A percentile compares a stretch with the other conserved stretches of the same genome.
These are phyloP conservation scores for Delphinus delphis DNA, from an alignment of 2,113 vertebrate genomes.

Conservation along the genomic window DNA sequence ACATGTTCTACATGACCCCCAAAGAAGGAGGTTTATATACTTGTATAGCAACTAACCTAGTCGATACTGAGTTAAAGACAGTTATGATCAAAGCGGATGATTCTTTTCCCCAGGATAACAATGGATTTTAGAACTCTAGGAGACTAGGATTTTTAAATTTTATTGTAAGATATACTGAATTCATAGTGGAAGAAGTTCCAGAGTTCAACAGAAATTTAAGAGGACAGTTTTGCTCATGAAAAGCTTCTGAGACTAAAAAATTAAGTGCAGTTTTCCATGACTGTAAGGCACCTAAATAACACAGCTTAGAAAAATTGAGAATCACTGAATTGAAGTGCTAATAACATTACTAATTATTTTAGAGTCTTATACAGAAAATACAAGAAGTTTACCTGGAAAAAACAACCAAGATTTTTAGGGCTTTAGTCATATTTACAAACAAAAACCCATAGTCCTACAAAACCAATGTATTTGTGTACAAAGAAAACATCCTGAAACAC, in stretches of 20 bases:
- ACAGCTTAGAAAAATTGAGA: not conserved
- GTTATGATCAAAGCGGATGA: constrained; percentile 91
- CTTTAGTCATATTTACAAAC: constrained; percentile 23
- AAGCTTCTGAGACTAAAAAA: not conserved
- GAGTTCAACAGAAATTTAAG: not conserved
- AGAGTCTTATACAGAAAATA: not conserved
- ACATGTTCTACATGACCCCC: constrained; percentile 78
- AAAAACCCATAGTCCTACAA: not conserved
- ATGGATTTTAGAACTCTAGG: constrained; percentile 86
- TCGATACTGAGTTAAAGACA: constrained; percentile 93
- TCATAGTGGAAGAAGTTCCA: not conserved
- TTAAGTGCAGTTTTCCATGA: not conserved
- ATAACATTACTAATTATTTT: not conserved
- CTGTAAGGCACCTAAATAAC: not conserved
- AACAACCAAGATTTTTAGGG: not conserved
- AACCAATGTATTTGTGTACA: not conserved
- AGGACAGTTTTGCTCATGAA: not conserved
- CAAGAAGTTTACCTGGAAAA: not conserved
- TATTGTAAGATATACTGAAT: constrained; percentile 15
- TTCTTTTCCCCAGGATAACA: constrained; percentile 86
- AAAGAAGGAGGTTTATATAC: constrained; percentile 93
- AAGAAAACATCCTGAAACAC: not conserved
- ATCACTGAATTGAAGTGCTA: not conserved
- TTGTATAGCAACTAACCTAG: constrained; percentile 92
- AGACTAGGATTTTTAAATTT: constrained; percentile 48